Evolutionary conservation across 1,140 invertebrate species (phyloP), one percentile per base, ranked within the genome.

Genomic region (Bombus confusus): DNA sequence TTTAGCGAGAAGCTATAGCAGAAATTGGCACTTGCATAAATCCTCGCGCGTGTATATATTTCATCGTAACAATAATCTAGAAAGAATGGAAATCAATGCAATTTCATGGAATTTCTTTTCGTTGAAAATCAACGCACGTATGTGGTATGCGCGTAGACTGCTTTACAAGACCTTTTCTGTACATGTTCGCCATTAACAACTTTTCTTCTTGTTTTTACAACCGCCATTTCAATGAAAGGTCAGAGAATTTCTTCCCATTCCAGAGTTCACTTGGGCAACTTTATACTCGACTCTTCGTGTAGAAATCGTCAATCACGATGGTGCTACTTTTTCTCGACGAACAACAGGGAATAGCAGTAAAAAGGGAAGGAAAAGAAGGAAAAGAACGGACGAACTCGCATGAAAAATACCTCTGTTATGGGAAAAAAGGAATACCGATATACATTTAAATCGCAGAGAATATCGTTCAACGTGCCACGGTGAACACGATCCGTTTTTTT

Each of bases 361-460:
- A 37, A 69, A 37, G 8, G 18, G 10, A 31, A 2, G 6, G 25
- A 3, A 13, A 15, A 25, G 4, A 28, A 15, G 10, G 25, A 3
- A 8, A n/a, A n/a, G 2, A n/a, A 18, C 4, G 69, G 22, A 3
- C 18, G 3, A 37, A 47, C 5, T 6, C 47, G 31, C 10, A 31
- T 47, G 66, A 80, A 72, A 79, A 62, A 80, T 72, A 39, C 37
- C 22, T 52, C 8, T 47, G 15, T 41, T n/a, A 28, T 3, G 28
- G 15, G 9, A 37, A 13, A 2, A 71, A 22, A 12, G 25, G 22
- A 62, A 52, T 52, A 22, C 47, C 6, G 15, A n/a, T 15, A 15
- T 47, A 64, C 47, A 28, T 71, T 71, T 78, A 79, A 84, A 84
- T 84, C 68, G 41, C 34, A 18, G 22, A 2, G 39, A 15, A 6